Base-by-base conservation (phyloP, 2,113 vertebrate species). In the Corvus hawaiiensis region DNA sequence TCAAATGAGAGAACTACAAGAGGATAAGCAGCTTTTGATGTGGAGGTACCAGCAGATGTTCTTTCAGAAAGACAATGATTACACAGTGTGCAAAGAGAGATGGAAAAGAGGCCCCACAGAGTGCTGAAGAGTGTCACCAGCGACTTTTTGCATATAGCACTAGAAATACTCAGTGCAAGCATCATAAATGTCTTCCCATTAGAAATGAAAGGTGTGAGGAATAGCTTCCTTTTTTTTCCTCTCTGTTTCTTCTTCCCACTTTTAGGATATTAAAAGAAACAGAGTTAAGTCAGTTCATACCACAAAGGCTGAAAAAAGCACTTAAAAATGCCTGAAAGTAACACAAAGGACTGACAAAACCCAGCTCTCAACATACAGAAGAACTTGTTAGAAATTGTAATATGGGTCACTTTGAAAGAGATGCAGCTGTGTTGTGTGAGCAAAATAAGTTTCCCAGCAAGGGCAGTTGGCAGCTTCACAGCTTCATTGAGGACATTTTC, bases 1-100 rank as follows among this genome's bases (percentile, higher is more conserved):
- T 95, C 76, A 94, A 95, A 96, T 95, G 84, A 96, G 52, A 97
- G 87, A 94, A 23, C 89, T 97, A 87, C 93, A 96, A 96, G 92
- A 91, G 94, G 87, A 95, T 93, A 62, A 93, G 84, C 91, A 67
- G 91, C 92, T 93, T 97, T 97, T 97, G 97, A 97, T 97, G 95
- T 95, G 59, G 79, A 44, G 55, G 66, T 83, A 67, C 27, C 63
- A 92, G 88, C 96, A 94, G 80, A 94, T 83, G 87, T 49, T 89
- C 81, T 96, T 94, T 96, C 75, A 94, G 77, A 87, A 96, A 96
- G 95, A 94, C 84, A 93, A 75, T 94, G 94, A 92, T 90, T 95
- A 75, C 94, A 93, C 80, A 81, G 93, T 69, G 64, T 94, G 96
- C 83, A 85, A 90, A 93, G 79, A 87, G 78, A 93, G 85, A 90